Evolutionary conservation across 2,888 invertebrate species (phyloP).

Genomic region (Eurytoma adleriae): DNA sequence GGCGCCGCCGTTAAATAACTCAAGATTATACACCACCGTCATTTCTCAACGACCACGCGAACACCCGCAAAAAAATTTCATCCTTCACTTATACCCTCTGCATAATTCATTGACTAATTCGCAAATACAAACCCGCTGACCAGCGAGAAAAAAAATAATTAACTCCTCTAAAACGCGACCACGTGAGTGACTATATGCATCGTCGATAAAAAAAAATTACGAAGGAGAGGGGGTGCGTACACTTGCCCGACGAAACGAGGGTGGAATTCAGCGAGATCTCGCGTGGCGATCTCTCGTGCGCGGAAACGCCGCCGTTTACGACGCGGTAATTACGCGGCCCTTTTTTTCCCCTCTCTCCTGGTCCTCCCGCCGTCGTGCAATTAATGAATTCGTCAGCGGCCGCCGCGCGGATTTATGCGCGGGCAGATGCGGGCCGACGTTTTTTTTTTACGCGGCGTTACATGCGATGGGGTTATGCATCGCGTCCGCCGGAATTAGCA

Average conservation of each 20-base stretch:
- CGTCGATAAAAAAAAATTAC: no score
- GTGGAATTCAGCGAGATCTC: background rate
- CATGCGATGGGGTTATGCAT: conserved; percentile 7
- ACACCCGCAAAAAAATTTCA: no score
- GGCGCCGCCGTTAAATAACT: no score
- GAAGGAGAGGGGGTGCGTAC: no score
- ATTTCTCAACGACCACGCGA: no score
- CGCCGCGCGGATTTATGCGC: conserved; percentile 5
- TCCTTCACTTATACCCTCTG: no score
- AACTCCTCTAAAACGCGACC: background rate
- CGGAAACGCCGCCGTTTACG: conserved; percentile 11
- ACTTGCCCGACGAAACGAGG: no score
- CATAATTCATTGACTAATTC: no score
- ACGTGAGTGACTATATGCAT: background rate
- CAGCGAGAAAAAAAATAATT: no score
- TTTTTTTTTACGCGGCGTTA: background rate
- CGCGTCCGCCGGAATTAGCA: conserved; percentile 24
- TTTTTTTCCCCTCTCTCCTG: background rate
- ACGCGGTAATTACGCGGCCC: conserved; percentile 6
- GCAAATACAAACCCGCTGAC: no score
- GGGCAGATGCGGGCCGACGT: background rate
- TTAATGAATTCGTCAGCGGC: conserved; percentile 36
- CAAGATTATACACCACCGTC: no score
- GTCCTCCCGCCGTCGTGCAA: background rate
- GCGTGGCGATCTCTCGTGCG: background rate